phyloP scores from a whole-genome alignment of 1,140 invertebrate genomes.

The Acromyrmex echinatior region DNA sequence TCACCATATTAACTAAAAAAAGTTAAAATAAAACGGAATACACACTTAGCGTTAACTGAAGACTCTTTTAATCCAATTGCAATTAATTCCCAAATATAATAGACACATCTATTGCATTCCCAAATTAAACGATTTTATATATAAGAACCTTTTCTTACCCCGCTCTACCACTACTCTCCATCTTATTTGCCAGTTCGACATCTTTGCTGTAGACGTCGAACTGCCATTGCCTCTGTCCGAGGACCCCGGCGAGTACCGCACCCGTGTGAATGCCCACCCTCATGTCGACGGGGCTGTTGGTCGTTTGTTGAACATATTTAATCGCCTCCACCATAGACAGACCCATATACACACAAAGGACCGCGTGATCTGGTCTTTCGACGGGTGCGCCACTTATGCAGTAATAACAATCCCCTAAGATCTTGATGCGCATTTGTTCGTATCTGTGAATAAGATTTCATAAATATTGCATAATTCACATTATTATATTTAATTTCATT shows the following conservation, averaged over 20 bases:
- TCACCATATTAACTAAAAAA: neutral
- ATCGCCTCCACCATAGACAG: constrained; percentile 98
- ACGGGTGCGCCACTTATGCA: constrained; percentile 97
- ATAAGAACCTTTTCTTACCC: constrained; percentile 90
- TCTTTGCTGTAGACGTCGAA: constrained; percentile 99
- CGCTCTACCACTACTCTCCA: constrained; percentile 98
- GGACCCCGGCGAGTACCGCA: constrained; percentile 97
- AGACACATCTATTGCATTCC: neutral
- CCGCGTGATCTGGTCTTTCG: constrained; percentile 96
- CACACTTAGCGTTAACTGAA: neutral
- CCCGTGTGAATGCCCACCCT: constrained; percentile 99
- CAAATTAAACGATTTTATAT: neutral
- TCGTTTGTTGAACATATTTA: constrained; percentile 98
- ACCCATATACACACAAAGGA: constrained; percentile 97
- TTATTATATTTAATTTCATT: too few species aligned
- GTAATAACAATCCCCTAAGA: constrained; percentile 98
- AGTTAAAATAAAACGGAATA: neutral
- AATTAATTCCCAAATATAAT: neutral
- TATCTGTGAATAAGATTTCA: constrained; percentile 90
- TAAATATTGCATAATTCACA: neutral
- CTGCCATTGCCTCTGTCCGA: constrained; percentile 99
- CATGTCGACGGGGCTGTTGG: constrained; percentile 99
- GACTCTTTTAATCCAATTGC: neutral
- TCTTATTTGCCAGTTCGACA: constrained; percentile 99
- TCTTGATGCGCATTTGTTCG: constrained; percentile 97